phyloP scores from a whole-genome alignment of 2,113 vertebrate species.

The Percina caprodes region DNA sequence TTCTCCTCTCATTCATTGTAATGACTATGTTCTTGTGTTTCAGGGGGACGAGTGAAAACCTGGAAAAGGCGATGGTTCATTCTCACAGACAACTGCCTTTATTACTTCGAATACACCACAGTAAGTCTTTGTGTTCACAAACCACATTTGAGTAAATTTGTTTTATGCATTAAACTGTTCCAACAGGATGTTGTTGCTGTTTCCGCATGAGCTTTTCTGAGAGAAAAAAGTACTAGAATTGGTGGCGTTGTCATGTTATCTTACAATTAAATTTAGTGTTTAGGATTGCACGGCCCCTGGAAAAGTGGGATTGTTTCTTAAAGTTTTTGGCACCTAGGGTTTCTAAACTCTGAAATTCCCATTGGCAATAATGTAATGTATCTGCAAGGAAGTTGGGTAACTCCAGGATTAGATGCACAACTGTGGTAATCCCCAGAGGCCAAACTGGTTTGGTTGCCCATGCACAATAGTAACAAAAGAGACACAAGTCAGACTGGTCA shows the following conservation, averaged over 20 bases:
- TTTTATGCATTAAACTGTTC: not conserved
- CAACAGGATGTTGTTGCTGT: not conserved
- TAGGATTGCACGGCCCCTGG: not conserved
- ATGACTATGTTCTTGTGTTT: slow-evolving; percentile 30
- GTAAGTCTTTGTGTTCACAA: slow-evolving; percentile 72
- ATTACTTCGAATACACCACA: slow-evolving; percentile 88
- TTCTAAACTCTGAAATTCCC: not conserved
- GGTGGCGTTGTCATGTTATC: not conserved
- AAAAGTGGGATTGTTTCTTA: not conserved
- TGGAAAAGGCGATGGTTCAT: slow-evolving; percentile 88
- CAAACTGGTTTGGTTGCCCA: not conserved
- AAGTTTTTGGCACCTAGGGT: not conserved
- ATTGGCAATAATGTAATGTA: not conserved
- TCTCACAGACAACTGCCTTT: slow-evolving; percentile 87
- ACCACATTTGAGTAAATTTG: not conserved
- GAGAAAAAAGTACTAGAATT: not conserved
- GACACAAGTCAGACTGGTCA: slow-evolving; percentile 9
- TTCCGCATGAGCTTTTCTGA: not conserved
- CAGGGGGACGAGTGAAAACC: slow-evolving; percentile 86
- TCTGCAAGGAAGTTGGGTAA: not conserved
- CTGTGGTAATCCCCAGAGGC: not conserved
- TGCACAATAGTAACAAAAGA: not conserved
- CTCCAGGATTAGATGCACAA: not conserved
- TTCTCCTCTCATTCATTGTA: not conserved
- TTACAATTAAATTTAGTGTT: not conserved